phyloP scores from a whole-genome alignment of 2,888 invertebrate species.

The Pomacea canaliculata region DNA sequence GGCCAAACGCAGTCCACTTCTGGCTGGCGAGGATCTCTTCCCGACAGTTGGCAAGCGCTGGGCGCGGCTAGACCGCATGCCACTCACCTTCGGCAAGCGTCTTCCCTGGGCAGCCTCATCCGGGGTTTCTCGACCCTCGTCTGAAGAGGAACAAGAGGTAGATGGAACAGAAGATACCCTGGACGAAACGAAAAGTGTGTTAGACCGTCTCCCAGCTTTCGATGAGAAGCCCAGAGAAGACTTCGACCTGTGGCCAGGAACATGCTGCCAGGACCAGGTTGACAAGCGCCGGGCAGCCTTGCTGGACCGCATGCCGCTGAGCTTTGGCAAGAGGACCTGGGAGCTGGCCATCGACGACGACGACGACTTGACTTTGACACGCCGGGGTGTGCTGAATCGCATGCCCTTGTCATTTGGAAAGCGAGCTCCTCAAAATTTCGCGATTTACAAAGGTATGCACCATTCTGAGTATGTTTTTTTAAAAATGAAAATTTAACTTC shows the following conservation, averaged over 20 bases:
- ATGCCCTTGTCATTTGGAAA: constrained; percentile 16
- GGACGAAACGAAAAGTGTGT: no score
- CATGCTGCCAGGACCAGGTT: neutral
- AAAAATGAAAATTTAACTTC: no score
- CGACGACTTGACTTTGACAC: neutral
- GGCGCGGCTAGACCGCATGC: constrained; percentile 13
- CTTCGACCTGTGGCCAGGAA: no score
- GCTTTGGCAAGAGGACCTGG: constrained; percentile 4
- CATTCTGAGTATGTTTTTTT: no score
- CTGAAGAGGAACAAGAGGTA: neutral
- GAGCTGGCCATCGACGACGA: neutral
- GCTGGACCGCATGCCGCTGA: constrained; percentile 18
- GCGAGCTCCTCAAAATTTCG: neutral
- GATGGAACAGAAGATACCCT: neutral
- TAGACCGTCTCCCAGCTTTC: no score
- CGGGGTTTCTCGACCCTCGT: neutral
- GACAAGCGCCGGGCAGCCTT: constrained; percentile 1
- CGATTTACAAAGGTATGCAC: neutral
- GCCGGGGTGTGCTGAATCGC: constrained; percentile 6
- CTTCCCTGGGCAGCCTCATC: neutral
- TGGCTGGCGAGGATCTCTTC: neutral
- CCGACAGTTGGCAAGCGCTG: neutral
- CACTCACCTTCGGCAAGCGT: constrained; percentile 17
- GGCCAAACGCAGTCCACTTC: no score
- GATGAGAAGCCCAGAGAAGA: no score